Evolutionary conservation across 2,888 invertebrate genomes (phyloP), one percentile per base, ranked within the genome.

Genomic region (Andrena camellia): DNA sequence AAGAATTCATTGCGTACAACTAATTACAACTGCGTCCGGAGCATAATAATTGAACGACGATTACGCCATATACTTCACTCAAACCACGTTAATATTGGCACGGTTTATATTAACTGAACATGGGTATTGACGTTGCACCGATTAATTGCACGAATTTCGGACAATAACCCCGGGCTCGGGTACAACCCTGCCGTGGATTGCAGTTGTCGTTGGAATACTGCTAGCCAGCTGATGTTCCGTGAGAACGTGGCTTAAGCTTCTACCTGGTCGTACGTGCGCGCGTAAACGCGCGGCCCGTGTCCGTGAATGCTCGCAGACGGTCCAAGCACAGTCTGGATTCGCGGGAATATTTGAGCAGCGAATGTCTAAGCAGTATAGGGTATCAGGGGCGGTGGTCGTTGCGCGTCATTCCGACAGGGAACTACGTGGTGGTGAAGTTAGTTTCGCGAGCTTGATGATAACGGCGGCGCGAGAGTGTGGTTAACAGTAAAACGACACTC

Each of bases 321-420:
- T 76, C 67, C 80, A 84, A 83, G 85, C 78, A 79, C 80, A 72
- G 78, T 33, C 62, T 71, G 81, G 82, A 85, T 79, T 86, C 77
- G 23, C 72, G 76, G 83, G 88, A 89, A 91, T 90, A 90, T 89
- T 90, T 88, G 84, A 91, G 84, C 71, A 89, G 88, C 80, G 90
- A 91, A 90, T 91, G 89, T 90, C 90, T 91, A 90, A 90, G 90
- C 85, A 90, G 87, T 78, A 78, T 75, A 59, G 84, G 81, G 85
- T 88, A 86, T 89, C 76, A 67, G 54, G 62, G 42, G 42, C 13
- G 42, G 50, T 50, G 73, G 42, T 79, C 57, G 72, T 42, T 79
- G 63, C 54, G 57, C 59, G 59, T 73, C 67, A 72, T 87, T 79
- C 63, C 74, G 76, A 84, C 83, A 68, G 74, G 48, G 60, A 73